phyloP scores from a whole-genome alignment of 2,113 vertebrate genomes.

The Stegostoma tigrinum region DNA sequence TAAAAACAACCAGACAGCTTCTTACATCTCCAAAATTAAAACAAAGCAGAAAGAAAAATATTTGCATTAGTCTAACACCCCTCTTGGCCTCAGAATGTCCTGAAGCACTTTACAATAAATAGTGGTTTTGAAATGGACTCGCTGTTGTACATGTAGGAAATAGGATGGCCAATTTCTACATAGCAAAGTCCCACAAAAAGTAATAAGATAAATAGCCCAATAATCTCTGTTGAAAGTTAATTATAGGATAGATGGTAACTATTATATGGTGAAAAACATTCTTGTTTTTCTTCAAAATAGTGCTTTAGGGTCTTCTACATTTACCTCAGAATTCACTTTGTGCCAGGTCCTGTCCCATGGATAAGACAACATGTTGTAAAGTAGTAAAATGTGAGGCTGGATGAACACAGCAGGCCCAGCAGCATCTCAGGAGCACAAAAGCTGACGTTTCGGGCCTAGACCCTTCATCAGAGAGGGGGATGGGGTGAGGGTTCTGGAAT shows the following conservation, averaged over 20 bases:
- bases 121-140: neutral
- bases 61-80: neutral
- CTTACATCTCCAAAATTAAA: neutral
- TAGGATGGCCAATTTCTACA: neutral
- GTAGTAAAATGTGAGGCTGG: too few relatives aligned
- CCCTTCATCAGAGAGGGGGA: too few relatives aligned
- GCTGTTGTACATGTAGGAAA: neutral
- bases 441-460: too few relatives aligned
- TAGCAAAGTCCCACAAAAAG: neutral
- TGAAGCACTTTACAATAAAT: neutral
- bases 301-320: neutral
- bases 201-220: neutral
- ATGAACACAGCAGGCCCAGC: too few relatives aligned
- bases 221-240: neutral
- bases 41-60: neutral
- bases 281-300: neutral
- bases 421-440: too few relatives aligned
- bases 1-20: neutral
- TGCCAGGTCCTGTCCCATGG: neutral
- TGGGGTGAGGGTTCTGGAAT: too few relatives aligned
- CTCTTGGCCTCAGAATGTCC: neutral
- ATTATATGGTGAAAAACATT: neutral
- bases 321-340: neutral
- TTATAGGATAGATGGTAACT: neutral
- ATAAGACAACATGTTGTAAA: too few relatives aligned